Percentiles rank a stretch among this genome's conserved stretches.
Conservation (phyloP, 2,888 invertebrate species). For the Harpagoxenus sublaevis region DNA sequence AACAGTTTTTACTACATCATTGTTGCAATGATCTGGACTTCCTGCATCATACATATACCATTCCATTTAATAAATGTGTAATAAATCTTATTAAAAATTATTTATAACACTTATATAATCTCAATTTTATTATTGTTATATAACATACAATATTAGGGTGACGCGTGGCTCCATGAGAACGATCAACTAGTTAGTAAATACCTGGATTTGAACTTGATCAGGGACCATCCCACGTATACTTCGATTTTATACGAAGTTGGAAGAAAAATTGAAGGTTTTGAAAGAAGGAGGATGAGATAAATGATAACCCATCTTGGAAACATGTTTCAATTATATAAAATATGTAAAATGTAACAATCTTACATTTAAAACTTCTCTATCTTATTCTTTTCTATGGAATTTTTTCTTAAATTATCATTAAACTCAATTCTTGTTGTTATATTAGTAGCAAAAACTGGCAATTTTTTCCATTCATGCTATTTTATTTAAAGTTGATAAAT, state of each 20-base stretch:
- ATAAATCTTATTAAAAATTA: background rate
- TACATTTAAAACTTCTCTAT: background rate
- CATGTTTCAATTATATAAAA: background rate
- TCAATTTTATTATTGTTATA: background rate
- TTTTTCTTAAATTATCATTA: background rate
- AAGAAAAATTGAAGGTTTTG: background rate
- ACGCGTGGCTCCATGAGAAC: background rate
- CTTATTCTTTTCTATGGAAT: background rate
- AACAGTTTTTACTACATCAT: conserved; percentile 68
- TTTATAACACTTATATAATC: background rate
- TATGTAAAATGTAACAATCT: background rate
- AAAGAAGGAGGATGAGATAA: background rate
- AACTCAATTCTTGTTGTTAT: background rate
- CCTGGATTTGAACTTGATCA: background rate
- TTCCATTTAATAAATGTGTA: background rate
- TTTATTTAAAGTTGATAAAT: background rate
- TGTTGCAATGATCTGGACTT: conserved; percentile 69
- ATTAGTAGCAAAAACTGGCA: background rate
- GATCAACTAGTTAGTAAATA: background rate
- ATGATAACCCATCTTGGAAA: background rate
- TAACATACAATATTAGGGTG: background rate
- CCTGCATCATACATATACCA: conserved; percentile 60
- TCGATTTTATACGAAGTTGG: background rate
- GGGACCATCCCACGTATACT: background rate
- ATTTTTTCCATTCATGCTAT: background rate